Evolutionary conservation across 64 coral and sea anemone species (phyloP).

Genomic region (Trachythela sp.): DNA sequence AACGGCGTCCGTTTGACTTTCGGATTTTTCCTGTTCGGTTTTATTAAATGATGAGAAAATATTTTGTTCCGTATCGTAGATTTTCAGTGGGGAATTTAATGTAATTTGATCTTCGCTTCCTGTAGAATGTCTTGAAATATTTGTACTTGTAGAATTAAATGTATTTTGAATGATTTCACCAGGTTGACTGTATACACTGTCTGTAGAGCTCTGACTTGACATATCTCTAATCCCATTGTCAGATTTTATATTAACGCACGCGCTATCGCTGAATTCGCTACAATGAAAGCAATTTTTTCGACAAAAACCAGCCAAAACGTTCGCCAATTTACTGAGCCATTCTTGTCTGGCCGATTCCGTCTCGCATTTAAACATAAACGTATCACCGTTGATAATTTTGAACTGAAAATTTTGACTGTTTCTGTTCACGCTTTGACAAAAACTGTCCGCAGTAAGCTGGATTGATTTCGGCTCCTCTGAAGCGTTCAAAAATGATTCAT

Average conservation of each 20-base stretch:
- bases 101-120: background rate
- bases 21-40: background rate
- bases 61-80: background rate
- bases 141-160: background rate
- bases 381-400: background rate
- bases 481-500: background rate
- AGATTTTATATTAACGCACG: background rate
- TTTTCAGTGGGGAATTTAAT: background rate
- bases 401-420: background rate
- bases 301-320: background rate
- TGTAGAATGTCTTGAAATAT: background rate
- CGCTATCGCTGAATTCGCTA: background rate
- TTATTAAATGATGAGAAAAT: background rate
- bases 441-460: background rate
- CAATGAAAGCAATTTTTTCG: background rate
- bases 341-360: background rate
- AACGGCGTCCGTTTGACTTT: too few species aligned
- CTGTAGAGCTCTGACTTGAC: background rate
- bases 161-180: background rate
- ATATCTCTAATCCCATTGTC: background rate
- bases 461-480: background rate
- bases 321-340: background rate
- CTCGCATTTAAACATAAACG: background rate
- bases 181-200: background rate
- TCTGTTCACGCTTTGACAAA: background rate